Base-by-base conservation (phyloP, 1,140 invertebrate species). In the Calliphora vicina region DNA sequence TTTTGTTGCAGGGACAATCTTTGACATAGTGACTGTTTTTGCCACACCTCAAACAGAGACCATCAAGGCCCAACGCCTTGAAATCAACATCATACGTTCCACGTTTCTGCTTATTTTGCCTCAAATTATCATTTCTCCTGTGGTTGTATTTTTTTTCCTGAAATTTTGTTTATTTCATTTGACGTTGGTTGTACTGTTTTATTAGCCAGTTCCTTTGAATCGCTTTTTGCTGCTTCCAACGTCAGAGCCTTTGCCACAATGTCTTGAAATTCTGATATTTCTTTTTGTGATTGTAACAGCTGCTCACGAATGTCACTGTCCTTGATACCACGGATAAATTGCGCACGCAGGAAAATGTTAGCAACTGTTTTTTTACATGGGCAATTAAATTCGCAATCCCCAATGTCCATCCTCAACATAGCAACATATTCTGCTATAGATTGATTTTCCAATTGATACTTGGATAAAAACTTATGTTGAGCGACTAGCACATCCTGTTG, bases 341-440 rank as follows among this genome's bases (percentile, higher is more conserved):
- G 42, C 13, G 80, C 42, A 10, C 42, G 42, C 12, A 57, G 9
- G 26, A 81, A 81, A 50, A 81, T 81, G 42, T 45, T 20, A 9
- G 80, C 80, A 20, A 45, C 23, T 13, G 43, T 71, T 26, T 15
- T 42, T 71, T 26, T 29, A 17, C 26, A 71, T 71, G 23, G 5
- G 29, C 50, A 82, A 9, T 71, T 9, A 27, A 82, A 82, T 35
- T 71, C 26, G 26, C 81, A 81, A 57, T 81, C 80, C 12, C n/a
- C 80, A 27, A 57, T 81, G 23, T 81, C 80, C 45, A 20, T 50
- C 9, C 80, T 15, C 23, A 81, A 81, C 0, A 15, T 26, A 17
- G 74, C 74, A 35, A 78, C 29, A 25, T 81, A 81, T n/a, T 81
- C 78, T 9, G 78, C 78, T 23, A 80, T 80, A 8, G 71, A 26